Conservation (phyloP, 2,797 vertebrate genomes). For the Neosilurus mollespiculum region DNA sequence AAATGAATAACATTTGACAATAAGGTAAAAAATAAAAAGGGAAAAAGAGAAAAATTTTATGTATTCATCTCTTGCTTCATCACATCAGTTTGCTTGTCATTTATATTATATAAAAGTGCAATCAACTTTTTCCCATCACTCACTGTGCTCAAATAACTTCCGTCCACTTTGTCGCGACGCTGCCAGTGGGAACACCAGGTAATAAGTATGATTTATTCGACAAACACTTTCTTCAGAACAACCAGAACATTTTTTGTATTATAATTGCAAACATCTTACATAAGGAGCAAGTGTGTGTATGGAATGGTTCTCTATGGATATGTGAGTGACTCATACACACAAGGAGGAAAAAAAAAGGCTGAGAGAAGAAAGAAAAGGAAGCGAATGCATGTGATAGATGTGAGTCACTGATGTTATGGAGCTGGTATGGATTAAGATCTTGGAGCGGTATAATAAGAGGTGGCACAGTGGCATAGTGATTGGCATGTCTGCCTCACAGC, state of each 20-base stretch:
- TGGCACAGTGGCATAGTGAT: no score
- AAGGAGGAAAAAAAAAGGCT: neutral
- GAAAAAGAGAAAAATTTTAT: neutral
- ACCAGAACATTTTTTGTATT: no score
- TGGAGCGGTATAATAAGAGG: no score
- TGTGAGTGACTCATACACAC: neutral
- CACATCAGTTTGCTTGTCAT: neutral
- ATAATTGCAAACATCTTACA: neutral
- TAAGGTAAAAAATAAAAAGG: no score
- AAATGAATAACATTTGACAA: no score
- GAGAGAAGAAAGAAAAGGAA: neutral
- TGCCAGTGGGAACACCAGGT: neutral
- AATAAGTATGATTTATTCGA: neutral
- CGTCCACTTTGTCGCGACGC: neutral
- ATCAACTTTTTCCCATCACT: neutral
- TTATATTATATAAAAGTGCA: neutral
- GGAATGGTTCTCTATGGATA: neutral
- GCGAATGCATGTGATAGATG: neutral
- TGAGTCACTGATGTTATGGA: neutral
- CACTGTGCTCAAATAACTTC: neutral
- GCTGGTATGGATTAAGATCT: neutral
- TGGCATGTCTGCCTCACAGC: no score
- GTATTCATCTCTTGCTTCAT: neutral
- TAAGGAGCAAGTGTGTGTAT: neutral
- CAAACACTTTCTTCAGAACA: constrained; percentile 3